Percentiles rank a stretch among this genome's conserved stretches.
These are phyloP conservation scores for Hydra vulgaris DNA, from an alignment of 30 jellyfish, hydroid and myxozoan genomes.

Conservation along the genomic window DNA sequence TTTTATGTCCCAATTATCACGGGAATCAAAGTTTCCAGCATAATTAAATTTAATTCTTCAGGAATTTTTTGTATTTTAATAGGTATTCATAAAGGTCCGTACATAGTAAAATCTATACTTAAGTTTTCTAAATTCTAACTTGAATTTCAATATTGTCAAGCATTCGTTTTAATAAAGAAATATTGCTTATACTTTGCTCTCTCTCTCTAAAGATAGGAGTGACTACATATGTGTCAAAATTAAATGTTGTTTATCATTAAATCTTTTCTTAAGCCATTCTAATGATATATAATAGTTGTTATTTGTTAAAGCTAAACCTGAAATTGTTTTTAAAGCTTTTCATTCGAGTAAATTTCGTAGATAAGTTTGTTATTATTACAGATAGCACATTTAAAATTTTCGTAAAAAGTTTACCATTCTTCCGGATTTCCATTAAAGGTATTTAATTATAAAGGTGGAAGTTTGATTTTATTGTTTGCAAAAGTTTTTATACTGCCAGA, in stretches of 20 bases:
- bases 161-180: conserved; percentile 1
- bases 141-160: conserved; percentile 34
- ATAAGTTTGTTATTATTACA: conserved; percentile 13
- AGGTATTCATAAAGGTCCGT: conserved; percentile 43
- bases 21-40: too few relatives aligned
- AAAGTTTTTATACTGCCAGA: neutral
- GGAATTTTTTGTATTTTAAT: conserved; percentile 37
- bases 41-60: too few relatives aligned
- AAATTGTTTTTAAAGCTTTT: conserved; percentile 21
- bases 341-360: conserved; percentile 35
- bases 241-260: conserved; percentile 26
- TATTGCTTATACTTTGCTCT: conserved; percentile 9
- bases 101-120: conserved; percentile 27
- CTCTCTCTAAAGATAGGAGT: conserved; percentile 22
- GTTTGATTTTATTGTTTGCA: neutral
- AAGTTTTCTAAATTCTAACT: conserved; percentile 28
- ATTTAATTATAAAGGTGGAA: neutral
- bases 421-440: conserved; percentile 17
- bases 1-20: too few relatives aligned
- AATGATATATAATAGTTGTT: conserved; percentile 18
- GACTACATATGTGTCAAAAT: conserved; percentile 50
- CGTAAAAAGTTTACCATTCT: conserved; percentile 24
- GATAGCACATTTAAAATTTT: conserved; percentile 40
- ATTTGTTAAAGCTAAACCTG: conserved; percentile 32
- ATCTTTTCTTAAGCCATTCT: conserved; percentile 27